Percentiles rank a stretch among this genome's conserved stretches.
These are phyloP conservation scores for Oophaga sylvatica DNA, from an alignment of 2,797 vertebrate species.

Conservation along the genomic window DNA sequence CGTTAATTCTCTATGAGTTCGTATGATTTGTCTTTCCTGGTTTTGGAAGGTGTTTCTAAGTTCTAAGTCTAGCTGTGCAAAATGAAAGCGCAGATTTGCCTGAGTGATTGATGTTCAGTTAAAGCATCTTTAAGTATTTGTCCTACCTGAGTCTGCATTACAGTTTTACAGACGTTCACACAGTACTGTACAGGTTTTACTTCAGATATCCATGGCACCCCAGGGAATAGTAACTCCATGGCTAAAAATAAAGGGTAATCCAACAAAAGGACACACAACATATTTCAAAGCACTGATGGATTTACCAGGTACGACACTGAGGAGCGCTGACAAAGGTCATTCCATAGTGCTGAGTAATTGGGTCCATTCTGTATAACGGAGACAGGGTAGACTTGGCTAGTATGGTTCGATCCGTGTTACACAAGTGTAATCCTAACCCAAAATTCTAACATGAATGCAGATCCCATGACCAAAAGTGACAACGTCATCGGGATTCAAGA, in stretches of 20 bases:
- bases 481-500: not conserved
- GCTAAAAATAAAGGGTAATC: constrained; percentile 14
- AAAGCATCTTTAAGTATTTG: constrained; percentile 28
- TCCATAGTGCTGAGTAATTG: not conserved
- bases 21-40: constrained; percentile 37
- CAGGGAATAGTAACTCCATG: constrained; percentile 10
- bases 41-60: constrained; percentile 46
- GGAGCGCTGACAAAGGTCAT: not conserved
- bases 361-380: not conserved
- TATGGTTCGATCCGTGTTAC: no score
- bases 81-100: constrained; percentile 40
- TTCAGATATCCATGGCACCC: constrained; percentile 8
- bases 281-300: constrained; percentile 18
- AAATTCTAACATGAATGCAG: not conserved
- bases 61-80: constrained; percentile 28
- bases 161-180: constrained; percentile 9
- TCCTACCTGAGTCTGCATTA: constrained; percentile 26
- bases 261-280: not conserved
- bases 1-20: constrained; percentile 28
- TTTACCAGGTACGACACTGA: not conserved
- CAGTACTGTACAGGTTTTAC: constrained; percentile 11
- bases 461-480: not conserved
- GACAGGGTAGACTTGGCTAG: not conserved
- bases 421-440: not conserved
- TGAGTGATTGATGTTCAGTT: constrained; percentile 38